Evolutionary conservation across 1,140 invertebrate species (phyloP).

Genomic region (Battus philenor): DNA sequence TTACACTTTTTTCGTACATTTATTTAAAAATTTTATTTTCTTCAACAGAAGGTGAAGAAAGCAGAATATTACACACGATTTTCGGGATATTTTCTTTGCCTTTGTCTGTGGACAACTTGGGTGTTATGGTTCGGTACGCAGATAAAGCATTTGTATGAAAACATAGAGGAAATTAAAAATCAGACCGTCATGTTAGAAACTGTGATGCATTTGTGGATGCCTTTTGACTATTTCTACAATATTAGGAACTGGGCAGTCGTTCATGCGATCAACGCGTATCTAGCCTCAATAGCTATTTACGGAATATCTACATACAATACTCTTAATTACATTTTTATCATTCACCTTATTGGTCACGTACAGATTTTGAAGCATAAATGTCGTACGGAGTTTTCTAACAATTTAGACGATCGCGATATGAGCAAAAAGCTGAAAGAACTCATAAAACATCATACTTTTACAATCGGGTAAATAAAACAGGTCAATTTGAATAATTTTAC

Average conservation of each 20-base stretch:
- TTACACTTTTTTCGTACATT: too few relatives aligned
- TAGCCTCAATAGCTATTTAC: neutral
- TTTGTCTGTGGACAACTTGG: conserved; percentile 13
- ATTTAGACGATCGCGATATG: conserved; percentile 3
- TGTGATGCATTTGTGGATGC: conserved; percentile 19
- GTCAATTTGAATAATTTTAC: too few relatives aligned
- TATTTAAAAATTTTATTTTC: neutral
- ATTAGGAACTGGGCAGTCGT: conserved; percentile 21
- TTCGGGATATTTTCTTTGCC: conserved; percentile 2
- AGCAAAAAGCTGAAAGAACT: conserved; percentile 12
- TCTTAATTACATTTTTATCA: conserved; percentile 20
- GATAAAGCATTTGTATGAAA: conserved; percentile 5
- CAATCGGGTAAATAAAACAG: conserved; percentile 20
- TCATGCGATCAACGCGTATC: conserved; percentile 17
- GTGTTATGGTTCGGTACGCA: conserved; percentile 15
- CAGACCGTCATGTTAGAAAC: conserved; percentile 19
- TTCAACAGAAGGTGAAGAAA: conserved; percentile 17
- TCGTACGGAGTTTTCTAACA: conserved; percentile 2
- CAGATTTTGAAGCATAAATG: conserved; percentile 23
- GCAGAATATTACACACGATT: conserved; percentile 16
- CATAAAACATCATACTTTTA: conserved; percentile 19
- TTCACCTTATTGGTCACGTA: conserved; percentile 26
- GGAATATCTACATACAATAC: conserved; percentile 13
- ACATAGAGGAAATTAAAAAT: conserved; percentile 20
- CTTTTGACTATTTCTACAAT: conserved; percentile 25